Evolutionary conservation across 2,113 vertebrate genomes (phyloP).

Genomic region (Nibea coibor): DNA sequence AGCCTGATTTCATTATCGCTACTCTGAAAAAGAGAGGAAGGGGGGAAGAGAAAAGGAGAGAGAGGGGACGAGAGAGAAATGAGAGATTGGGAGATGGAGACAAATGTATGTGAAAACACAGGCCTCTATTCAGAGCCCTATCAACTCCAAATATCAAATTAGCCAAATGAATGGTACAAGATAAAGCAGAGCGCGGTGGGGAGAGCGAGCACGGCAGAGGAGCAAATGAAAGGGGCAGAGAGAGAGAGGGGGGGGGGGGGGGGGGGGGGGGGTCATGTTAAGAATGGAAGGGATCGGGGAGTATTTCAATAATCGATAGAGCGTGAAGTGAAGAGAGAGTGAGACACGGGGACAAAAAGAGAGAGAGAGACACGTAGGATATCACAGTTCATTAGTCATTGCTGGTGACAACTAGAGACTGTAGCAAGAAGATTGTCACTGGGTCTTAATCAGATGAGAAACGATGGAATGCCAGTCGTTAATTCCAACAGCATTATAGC

Average conservation of each 20-base stretch:
- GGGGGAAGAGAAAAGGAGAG: conserved; percentile 25
- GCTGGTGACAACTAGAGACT: conserved; percentile 73
- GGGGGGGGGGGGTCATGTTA: conserved; percentile 46
- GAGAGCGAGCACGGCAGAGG: conserved; percentile 25
- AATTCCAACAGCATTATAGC: conserved; percentile 69
- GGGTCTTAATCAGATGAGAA: conserved; percentile 80
- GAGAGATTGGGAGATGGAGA: conserved; percentile 65
- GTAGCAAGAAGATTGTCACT: conserved; percentile 75
- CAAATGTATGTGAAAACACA: conserved; percentile 65
- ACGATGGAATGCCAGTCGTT: conserved; percentile 72
- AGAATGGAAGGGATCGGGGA: conserved; percentile 58
- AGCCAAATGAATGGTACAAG: conserved; percentile 81
- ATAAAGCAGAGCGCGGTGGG: conserved; percentile 62
- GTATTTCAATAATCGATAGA: conserved; percentile 80
- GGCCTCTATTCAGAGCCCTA: conserved; percentile 68
- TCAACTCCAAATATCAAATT: conserved; percentile 82
- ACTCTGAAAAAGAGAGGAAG: conserved; percentile 41
- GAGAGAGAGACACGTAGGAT: conserved; percentile 46
- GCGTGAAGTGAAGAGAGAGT: conserved; percentile 67
- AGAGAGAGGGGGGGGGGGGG: background rate
- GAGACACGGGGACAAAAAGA: conserved; percentile 23
- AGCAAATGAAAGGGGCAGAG: conserved; percentile 43
- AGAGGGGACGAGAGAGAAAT: conserved; percentile 40
- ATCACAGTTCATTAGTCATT: conserved; percentile 79
- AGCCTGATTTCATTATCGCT: conserved; percentile 76